Evolutionary conservation across 2,888 invertebrate genomes (phyloP).

Genomic region (Hirtodrosophila histrioides): DNA sequence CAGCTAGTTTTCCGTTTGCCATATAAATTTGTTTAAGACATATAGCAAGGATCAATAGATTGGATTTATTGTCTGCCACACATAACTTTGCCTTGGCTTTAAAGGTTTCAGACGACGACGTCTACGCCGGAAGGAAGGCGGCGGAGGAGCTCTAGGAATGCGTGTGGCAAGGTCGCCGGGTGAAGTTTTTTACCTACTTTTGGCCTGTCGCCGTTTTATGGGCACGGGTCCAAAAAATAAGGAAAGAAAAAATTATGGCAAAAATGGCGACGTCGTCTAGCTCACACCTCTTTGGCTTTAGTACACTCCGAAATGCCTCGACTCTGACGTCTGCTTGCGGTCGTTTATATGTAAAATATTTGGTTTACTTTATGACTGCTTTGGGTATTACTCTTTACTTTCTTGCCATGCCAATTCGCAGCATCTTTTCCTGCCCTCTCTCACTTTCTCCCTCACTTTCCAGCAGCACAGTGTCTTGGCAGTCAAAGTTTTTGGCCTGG

Average conservation of each 20-base stretch:
- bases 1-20: slow-evolving; percentile 71
- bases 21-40: slow-evolving; percentile 78
- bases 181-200: slow-evolving; percentile 66
- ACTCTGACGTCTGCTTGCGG: slow-evolving; percentile 68
- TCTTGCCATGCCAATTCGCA: slow-evolving; percentile 71
- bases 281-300: slow-evolving; percentile 33
- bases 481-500: slow-evolving; percentile 45
- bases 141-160: slow-evolving; percentile 11
- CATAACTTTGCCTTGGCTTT: slow-evolving; percentile 71
- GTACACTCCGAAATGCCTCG: slow-evolving; percentile 29
- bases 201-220: slow-evolving; percentile 66
- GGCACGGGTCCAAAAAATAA: slow-evolving; percentile 49
- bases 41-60: slow-evolving; percentile 77
- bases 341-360: slow-evolving; percentile 79
- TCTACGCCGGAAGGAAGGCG: slow-evolving; percentile 5
- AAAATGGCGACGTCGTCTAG: slow-evolving; percentile 75
- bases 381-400: slow-evolving; percentile 79
- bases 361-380: slow-evolving; percentile 78
- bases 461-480: slow-evolving; percentile 6
- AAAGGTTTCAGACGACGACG: slow-evolving; percentile 56
- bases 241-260: slow-evolving; percentile 58
- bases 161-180: slow-evolving; percentile 64
- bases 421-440: slow-evolving; percentile 55
- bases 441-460: not conserved
- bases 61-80: slow-evolving; percentile 75